Base-by-base conservation (phyloP, 2,797 vertebrate species). In the Peromyscus nudipes region DNA sequence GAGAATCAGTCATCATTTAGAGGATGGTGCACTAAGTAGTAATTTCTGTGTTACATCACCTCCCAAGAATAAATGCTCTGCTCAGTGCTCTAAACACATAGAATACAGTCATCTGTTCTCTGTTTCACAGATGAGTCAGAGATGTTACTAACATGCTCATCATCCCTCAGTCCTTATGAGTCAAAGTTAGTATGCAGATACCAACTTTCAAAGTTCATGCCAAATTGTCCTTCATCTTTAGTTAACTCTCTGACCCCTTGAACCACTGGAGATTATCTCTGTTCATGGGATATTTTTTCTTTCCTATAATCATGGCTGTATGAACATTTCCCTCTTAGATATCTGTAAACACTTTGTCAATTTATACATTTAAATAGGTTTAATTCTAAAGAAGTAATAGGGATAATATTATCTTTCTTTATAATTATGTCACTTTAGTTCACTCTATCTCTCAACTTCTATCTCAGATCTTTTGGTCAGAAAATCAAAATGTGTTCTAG, bases 141-240 rank as follows among this genome's bases (percentile, higher is more conserved):
- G 9, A 43, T 25, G 27, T 6, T 60, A 40, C 16, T 0, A 37
- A 25, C 19, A 60, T 6, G 27, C 7, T 65, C 37, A 17, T 49
- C 6, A 12, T 8, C 23, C 25, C 27, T 81, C 16, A 25, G 25
- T 23, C 1, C 9, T 10, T 16, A 0, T 4, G 23, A 77, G 6
- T 77, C 92, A 82, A 55, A 73, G 40, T 13, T 11, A 6, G 29
- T 65, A 12, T 43, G 75, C n/a, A 67, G 23, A 92, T 29, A 4
- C 3, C 3, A 23, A 27, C 7, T 23, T 69, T n/a, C n/a, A 4
- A 10, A 1, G 0, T 16, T 37, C 17, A 16, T 2, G 6, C 27
- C 27, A 23, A 75, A 49, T 40, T n/a, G 16, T 29, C 67, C 9
- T 55, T 89, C 40, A 6, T 57, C 25, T 87, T 64, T 29, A 52